Evolutionary conservation across 2,797 vertebrate species (phyloP).

Genomic region (Etheostoma perlongum): DNA sequence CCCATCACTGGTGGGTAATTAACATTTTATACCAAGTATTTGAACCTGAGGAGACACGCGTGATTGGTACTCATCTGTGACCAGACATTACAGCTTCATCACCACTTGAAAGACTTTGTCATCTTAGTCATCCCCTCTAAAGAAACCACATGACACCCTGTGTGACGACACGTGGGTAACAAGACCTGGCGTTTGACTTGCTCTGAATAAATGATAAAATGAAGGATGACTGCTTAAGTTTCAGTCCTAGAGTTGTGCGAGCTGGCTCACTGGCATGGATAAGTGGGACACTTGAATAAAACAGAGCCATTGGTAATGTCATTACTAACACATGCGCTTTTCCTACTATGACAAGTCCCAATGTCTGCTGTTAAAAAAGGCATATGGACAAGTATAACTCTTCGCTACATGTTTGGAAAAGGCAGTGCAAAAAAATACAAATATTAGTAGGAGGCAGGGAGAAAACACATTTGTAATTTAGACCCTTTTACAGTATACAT

Average conservation of each 20-base stretch:
- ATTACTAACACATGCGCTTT: conserved; percentile 1
- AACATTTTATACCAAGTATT: conserved; percentile 41
- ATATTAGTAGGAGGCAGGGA: neutral
- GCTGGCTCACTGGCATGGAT: neutral
- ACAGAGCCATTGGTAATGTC: neutral
- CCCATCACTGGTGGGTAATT: conserved; percentile 48
- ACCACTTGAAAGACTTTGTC: conserved; percentile 28
- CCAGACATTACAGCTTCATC: conserved; percentile 44
- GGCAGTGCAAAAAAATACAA: neutral
- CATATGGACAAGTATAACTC: neutral
- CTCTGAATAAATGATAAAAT: conserved; percentile 13
- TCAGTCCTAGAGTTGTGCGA: neutral
- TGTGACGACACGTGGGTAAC: conserved; percentile 30
- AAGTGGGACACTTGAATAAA: neutral
- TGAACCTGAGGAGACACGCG: conserved; percentile 32
- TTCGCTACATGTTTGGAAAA: neutral
- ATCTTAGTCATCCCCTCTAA: conserved; percentile 13
- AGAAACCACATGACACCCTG: conserved; percentile 29
- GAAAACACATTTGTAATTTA: neutral
- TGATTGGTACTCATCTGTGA: conserved; percentile 57
- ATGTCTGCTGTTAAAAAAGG: neutral
- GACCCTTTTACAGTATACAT: neutral
- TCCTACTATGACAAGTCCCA: neutral
- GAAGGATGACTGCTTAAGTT: neutral
- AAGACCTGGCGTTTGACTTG: neutral